Evolutionary conservation across 1,140 invertebrate genomes (phyloP).

Genomic region (Aphelenchoides besseyi): DNA sequence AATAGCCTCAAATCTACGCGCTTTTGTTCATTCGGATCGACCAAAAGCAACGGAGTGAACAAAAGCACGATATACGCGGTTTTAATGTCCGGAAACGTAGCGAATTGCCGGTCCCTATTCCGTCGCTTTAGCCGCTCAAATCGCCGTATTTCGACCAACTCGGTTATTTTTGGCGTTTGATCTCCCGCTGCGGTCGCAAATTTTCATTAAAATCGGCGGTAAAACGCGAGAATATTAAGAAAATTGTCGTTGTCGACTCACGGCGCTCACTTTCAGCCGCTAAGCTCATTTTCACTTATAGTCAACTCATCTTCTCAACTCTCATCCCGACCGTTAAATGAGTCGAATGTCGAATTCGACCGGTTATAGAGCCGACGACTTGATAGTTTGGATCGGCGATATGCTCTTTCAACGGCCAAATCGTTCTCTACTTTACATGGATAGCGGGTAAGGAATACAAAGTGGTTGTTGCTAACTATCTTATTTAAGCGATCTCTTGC

Average conservation of each 20-base stretch:
- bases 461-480: neutral
- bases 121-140: neutral
- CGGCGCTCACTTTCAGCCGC: neutral
- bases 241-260: neutral
- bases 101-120: neutral
- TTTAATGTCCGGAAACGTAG: too few species aligned
- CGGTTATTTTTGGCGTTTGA: neutral
- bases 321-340: neutral
- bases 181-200: neutral
- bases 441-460: neutral
- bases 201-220: neutral
- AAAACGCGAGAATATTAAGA: neutral
- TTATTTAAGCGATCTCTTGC: neutral
- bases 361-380: neutral
- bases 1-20: neutral
- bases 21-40: neutral
- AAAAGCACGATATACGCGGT: too few species aligned
- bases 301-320: neutral
- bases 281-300: neutral
- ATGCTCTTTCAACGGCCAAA: conserved; percentile 3
- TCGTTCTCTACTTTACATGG: neutral
- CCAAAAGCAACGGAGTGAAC: neutral
- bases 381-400: neutral
- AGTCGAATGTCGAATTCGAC: neutral
- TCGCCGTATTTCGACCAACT: neutral